A percentile compares a stretch with the other conserved stretches of the same genome.
Evolutionary conservation across 2,888 invertebrate species (phyloP).

Genomic region (Malthinus flaveolus): DNA sequence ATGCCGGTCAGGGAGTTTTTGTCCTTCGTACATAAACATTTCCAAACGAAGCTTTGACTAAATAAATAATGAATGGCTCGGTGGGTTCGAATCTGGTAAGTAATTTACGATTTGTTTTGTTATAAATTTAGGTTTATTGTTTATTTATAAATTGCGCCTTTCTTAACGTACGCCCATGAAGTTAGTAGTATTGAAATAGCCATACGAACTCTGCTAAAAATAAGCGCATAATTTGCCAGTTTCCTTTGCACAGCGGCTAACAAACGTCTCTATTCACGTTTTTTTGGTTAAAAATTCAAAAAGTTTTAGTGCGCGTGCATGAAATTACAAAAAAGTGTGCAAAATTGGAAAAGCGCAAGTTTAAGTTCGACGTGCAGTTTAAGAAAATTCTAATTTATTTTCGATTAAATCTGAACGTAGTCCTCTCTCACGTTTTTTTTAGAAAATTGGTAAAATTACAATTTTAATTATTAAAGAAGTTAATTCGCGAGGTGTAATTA

Average conservation of each 20-base stretch:
- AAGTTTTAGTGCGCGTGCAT: slow-evolving; percentile 8
- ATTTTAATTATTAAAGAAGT: background rate
- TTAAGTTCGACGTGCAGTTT: background rate
- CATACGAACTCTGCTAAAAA: slow-evolving; percentile 51
- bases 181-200: slow-evolving; percentile 47
- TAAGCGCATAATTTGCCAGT: slow-evolving; percentile 51
- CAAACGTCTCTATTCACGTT: slow-evolving; percentile 37
- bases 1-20: background rate
- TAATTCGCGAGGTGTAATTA: slow-evolving; percentile 5
- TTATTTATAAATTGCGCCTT: slow-evolving; percentile 23
- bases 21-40: background rate
- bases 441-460: background rate
- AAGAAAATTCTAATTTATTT: background rate
- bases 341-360: background rate
- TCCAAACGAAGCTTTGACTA: slow-evolving; percentile 2
- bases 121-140: background rate
- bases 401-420: background rate
- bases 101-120: slow-evolving; percentile 9
- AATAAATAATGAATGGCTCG: slow-evolving; percentile 28
- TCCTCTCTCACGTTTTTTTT: background rate
- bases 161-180: slow-evolving; percentile 21
- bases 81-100: slow-evolving; percentile 34
- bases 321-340: background rate
- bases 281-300: slow-evolving; percentile 5
- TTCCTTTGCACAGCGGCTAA: slow-evolving; percentile 48